Percentiles rank a stretch among this genome's conserved stretches.
These are phyloP conservation scores for Poecilia wingei DNA, from an alignment of 2,797 vertebrate species.

Conservation along the genomic window DNA sequence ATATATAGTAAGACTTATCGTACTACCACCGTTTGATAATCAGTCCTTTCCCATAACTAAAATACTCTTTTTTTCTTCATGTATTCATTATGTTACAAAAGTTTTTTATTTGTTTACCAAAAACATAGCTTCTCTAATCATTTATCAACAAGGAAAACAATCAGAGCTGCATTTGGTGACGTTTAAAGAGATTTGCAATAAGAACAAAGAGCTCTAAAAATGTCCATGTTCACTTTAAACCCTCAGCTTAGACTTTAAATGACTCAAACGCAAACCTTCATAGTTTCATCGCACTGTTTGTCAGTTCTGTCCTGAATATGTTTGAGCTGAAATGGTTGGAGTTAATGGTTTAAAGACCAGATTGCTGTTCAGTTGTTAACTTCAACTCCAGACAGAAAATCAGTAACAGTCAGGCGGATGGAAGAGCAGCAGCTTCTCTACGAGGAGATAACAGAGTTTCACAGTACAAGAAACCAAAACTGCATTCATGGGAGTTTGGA, in stretches of 20 bases:
- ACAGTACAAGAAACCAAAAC: background rate
- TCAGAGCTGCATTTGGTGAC: background rate
- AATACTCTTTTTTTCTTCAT: background rate
- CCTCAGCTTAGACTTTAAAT: background rate
- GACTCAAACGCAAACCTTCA: background rate
- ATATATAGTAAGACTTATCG: background rate
- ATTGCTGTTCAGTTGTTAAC: background rate
- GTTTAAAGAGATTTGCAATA: no score
- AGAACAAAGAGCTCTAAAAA: background rate
- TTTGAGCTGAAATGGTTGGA: background rate
- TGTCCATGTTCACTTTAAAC: background rate
- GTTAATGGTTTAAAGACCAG: background rate
- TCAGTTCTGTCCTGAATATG: background rate
- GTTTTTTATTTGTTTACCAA: background rate
- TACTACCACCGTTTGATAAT: background rate
- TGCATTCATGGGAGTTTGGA: background rate
- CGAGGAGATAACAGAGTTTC: background rate
- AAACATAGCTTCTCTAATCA: background rate
- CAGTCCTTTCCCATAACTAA: background rate
- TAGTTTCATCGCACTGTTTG: background rate
- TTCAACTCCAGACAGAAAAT: background rate
- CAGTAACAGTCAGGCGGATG: background rate
- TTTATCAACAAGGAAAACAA: background rate
- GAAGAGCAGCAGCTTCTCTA: background rate
- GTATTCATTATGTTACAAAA: no score